Conservation (phyloP, 2,888 invertebrate genomes). For the Stenichneumon culpator region DNA sequence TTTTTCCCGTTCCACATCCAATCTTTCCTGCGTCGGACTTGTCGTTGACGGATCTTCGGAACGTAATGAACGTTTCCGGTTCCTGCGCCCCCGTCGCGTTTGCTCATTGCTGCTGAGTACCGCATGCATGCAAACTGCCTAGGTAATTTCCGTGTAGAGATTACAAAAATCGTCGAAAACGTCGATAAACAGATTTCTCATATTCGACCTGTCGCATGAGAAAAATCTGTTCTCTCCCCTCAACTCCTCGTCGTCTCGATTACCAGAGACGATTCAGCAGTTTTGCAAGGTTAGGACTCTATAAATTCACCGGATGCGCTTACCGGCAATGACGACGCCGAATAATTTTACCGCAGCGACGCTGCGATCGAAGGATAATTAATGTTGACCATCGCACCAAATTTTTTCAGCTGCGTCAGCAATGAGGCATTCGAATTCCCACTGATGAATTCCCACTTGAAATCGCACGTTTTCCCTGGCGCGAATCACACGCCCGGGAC, state of each 20-base stretch:
- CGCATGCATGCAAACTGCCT: neutral
- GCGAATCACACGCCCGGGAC: conserved; percentile 26
- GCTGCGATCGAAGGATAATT: conserved; percentile 70
- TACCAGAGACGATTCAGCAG: neutral
- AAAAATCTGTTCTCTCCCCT: conserved; percentile 1
- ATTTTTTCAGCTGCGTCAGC: conserved; percentile 43
- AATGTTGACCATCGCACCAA: conserved; percentile 66
- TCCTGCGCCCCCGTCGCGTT: neutral
- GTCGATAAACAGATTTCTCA: neutral
- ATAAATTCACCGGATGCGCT: conserved; percentile 19
- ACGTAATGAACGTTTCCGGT: neutral
- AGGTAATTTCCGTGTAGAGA: neutral
- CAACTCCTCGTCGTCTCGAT: neutral
- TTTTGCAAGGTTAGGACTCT: conserved; percentile 44
- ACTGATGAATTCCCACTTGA: conserved; percentile 13
- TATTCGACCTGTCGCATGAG: neutral
- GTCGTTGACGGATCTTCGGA: neutral
- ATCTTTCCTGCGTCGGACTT: neutral
- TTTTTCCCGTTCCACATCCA: neutral
- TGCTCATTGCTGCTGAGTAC: neutral
- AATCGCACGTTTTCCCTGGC: conserved; percentile 2
- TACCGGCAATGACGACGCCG: conserved; percentile 70
- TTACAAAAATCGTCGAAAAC: neutral
- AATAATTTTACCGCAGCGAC: conserved; percentile 69
- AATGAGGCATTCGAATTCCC: conserved; percentile 64